phyloP scores from a whole-genome alignment of 92 coral and sea anemone species.

The Zoanthus sansibaricus region DNA sequence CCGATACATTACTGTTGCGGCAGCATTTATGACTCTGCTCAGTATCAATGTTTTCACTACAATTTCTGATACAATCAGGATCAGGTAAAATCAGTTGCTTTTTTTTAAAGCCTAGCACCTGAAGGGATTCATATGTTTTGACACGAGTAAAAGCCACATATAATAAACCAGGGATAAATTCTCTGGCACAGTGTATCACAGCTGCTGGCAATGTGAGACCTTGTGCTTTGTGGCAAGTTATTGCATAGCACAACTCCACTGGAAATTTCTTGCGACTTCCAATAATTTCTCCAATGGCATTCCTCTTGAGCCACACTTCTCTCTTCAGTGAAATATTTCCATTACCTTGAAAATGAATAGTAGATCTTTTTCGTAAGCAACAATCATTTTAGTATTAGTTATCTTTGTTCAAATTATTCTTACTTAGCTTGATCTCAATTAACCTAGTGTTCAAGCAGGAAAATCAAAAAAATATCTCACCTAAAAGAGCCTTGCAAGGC shows the following conservation, averaged over 20 bases:
- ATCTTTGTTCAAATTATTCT: too few relatives aligned
- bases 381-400: too few relatives aligned
- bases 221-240: slow-evolving; percentile 55
- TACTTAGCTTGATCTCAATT: too few relatives aligned
- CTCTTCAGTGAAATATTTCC: background rate
- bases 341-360: background rate
- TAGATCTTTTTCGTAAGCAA: too few relatives aligned
- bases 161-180: slow-evolving; percentile 5
- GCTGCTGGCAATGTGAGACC: slow-evolving; percentile 19
- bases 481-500: too few relatives aligned
- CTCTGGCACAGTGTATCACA: slow-evolving; percentile 16
- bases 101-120: background rate
- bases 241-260: slow-evolving; percentile 27
- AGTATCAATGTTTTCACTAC: slow-evolving; percentile 1
- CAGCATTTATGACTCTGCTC: slow-evolving; percentile 39
- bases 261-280: slow-evolving; percentile 50
- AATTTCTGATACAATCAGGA: slow-evolving; percentile 38
- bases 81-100: slow-evolving; percentile 46
- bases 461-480: too few relatives aligned
- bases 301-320: slow-evolving; percentile 33
- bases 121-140: background rate
- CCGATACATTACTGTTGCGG: slow-evolving; percentile 23
- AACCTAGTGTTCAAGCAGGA: too few relatives aligned
- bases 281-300: background rate
- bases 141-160: slow-evolving; percentile 29